Evolutionary conservation across 2,113 vertebrate species (phyloP).

Genomic region (Dinomys branickii): DNA sequence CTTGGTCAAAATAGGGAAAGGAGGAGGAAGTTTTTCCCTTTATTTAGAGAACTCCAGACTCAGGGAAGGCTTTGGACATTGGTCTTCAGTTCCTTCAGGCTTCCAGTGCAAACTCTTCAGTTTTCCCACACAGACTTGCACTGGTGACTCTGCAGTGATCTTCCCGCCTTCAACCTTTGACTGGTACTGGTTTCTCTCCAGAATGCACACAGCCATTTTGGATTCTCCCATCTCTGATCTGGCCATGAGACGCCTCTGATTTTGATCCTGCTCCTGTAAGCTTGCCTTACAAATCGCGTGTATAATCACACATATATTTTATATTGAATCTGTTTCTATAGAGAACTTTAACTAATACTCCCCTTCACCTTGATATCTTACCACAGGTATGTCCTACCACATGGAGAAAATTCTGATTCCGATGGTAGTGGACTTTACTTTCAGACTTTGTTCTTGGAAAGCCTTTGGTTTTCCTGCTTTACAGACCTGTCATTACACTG

Average conservation of each 20-base stretch:
- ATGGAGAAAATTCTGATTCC: neutral
- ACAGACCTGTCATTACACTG: neutral
- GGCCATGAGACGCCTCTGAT: neutral
- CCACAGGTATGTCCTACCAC: neutral
- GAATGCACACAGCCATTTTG: neutral
- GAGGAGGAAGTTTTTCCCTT: neutral
- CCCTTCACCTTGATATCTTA: rapidly evolving
- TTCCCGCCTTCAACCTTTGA: neutral
- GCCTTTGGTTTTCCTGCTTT: neutral
- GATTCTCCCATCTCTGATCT: neutral
- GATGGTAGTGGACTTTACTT: neutral
- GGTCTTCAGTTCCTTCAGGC: neutral
- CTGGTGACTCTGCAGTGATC: neutral
- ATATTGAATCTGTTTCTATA: neutral
- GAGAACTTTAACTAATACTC: neutral
- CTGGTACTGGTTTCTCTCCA: neutral
- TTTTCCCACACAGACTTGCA: neutral
- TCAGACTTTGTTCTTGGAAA: neutral
- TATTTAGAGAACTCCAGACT: neutral
- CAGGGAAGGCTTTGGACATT: neutral
- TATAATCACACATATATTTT: neutral
- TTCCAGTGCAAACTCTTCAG: neutral
- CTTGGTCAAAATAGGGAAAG: neutral
- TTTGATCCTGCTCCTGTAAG: neutral
- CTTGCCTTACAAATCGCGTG: neutral